Evolutionary conservation across 2,797 vertebrate species (phyloP).

Genomic region (Fistularia commersonii): DNA sequence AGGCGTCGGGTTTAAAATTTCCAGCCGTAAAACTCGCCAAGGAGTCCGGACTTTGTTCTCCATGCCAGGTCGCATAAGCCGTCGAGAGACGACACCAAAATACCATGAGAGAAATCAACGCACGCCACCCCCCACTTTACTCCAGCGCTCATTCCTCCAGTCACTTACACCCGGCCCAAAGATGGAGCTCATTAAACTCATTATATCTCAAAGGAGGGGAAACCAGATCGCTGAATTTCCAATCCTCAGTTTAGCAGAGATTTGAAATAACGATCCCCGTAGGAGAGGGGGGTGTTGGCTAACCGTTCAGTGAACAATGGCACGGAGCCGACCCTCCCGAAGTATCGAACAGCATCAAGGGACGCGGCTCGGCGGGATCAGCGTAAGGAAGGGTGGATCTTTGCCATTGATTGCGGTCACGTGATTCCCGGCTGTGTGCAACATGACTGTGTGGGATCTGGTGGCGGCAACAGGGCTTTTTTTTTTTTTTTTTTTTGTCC

Average conservation of each 20-base stretch:
- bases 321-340: constrained; percentile 48
- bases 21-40: too few relatives aligned
- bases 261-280: constrained; percentile 69
- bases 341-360: constrained; percentile 42
- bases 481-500: too few relatives aligned
- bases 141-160: constrained; percentile 13
- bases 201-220: constrained; percentile 56
- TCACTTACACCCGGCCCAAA: constrained; percentile 47
- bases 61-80: too few relatives aligned
- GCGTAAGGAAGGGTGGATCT: constrained; percentile 57
- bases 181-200: constrained; percentile 60
- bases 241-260: constrained; percentile 64
- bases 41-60: too few relatives aligned
- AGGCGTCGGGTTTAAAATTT: too few relatives aligned
- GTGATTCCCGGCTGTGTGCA: constrained; percentile 54
- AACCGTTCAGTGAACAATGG: constrained; percentile 66
- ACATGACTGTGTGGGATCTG: constrained; percentile 49
- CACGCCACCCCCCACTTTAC: too few relatives aligned
- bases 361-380: constrained; percentile 62
- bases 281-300: constrained; percentile 48
- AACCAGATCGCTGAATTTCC: constrained; percentile 60
- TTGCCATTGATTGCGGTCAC: constrained; percentile 54
- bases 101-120: too few relatives aligned
- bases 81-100: too few relatives aligned
- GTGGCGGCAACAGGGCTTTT: constrained; percentile 31